Conservation (phyloP, 2,113 vertebrate genomes). For the Dicerorhinus sumatrensis region DNA sequence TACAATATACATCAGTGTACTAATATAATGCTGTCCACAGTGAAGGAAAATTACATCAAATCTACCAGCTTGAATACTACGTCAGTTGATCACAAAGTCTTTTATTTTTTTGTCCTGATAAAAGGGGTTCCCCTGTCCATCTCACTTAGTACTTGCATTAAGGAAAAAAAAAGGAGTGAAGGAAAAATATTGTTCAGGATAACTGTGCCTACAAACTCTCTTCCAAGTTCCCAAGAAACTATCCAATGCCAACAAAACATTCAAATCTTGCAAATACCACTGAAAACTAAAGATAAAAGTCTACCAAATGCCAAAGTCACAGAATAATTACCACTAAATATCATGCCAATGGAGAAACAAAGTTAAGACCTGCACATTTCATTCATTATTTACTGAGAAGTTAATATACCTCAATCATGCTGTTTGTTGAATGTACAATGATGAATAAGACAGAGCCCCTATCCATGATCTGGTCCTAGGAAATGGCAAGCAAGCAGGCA, state of each 20-base stretch:
- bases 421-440: not conserved
- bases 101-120: not conserved
- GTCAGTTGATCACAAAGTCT: not conserved
- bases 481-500: not conserved
- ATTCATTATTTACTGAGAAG: not conserved
- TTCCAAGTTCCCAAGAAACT: conserved; percentile 24
- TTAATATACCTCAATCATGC: not conserved
- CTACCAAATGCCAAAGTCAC: not conserved
- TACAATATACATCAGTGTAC: not conserved
- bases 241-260: not conserved
- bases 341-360: not conserved
- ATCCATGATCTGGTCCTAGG: too few species aligned
- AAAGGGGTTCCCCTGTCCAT: not conserved
- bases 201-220: not conserved
- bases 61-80: not conserved
- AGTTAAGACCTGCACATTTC: not conserved
- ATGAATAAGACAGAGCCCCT: not conserved
- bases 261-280: not conserved
- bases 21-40: not conserved
- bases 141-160: not conserved
- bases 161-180: not conserved
- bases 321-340: not conserved
- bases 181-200: not conserved
- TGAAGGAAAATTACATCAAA: not conserved
- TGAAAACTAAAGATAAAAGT: not conserved